Percentiles rank a stretch among this genome's conserved stretches.
phyloP scores from a whole-genome alignment of 53 echinoderm and acorn worm species.

The Antedon mediterranea region DNA sequence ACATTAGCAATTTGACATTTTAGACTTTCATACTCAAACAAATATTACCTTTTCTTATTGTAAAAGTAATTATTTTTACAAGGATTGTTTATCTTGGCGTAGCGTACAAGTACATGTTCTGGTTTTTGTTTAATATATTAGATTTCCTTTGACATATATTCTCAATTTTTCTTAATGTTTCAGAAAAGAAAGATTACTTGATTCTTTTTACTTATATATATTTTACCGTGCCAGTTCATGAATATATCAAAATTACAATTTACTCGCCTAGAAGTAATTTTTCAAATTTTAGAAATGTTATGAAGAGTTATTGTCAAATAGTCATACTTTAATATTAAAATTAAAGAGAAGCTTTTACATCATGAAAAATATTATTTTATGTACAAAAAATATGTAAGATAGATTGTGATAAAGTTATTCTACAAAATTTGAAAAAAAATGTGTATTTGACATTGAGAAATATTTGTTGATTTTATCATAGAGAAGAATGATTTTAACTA shows the following conservation, averaged over 20 bases:
- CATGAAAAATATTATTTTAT: no score
- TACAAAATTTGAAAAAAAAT: no score
- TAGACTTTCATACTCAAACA: neutral
- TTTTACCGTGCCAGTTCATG: neutral
- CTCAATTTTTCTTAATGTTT: neutral
- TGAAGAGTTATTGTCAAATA: no score
- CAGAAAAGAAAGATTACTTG: neutral
- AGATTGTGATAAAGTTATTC: no score
- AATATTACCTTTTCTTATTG: neutral
- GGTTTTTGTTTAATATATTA: neutral
- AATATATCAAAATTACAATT: neutral
- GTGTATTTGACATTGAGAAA: no score
- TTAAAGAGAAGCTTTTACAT: no score
- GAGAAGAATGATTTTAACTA: no score
- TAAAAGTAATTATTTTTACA: neutral
- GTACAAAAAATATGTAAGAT: no score
- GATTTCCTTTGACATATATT: neutral
- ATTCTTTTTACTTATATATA: neutral
- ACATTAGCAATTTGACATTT: neutral
- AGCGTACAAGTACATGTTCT: neutral
- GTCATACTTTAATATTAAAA: no score
- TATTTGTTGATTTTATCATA: no score
- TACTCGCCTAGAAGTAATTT: no score
- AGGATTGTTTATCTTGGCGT: neutral
- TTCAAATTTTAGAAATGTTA: no score